Evolutionary conservation across 2,797 vertebrate species (phyloP).

Genomic region (Eupleurogrammus muticus): DNA sequence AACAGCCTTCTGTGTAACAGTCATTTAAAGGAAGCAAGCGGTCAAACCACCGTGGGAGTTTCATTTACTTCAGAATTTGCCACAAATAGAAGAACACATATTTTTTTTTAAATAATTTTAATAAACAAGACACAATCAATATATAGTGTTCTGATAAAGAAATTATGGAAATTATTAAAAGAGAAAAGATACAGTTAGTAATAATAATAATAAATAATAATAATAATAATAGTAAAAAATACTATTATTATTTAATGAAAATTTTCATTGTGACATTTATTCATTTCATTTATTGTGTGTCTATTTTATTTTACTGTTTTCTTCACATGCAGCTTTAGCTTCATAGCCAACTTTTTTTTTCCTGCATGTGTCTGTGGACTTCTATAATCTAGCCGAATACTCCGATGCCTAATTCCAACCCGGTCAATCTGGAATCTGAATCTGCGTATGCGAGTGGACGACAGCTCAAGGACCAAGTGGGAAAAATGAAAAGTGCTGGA

Average conservation of each 20-base stretch:
- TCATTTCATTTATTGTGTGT: conserved; percentile 4
- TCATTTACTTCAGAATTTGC: neutral
- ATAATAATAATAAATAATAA: no score
- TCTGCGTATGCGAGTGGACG: conserved; percentile 3
- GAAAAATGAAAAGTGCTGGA: neutral
- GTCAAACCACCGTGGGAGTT: neutral
- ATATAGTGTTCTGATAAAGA: no score
- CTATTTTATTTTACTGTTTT: neutral
- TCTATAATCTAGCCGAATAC: neutral
- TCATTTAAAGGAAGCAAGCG: neutral
- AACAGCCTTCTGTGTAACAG: conserved; percentile 7
- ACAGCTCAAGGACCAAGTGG: conserved; percentile 30
- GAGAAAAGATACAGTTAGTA: no score
- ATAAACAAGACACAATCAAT: no score
- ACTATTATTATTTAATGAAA: no score
- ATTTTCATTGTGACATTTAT: no score
- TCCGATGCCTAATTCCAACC: neutral
- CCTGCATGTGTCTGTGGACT: neutral
- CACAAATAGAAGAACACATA: no score
- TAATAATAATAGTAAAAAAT: no score
- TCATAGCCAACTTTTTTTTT: neutral
- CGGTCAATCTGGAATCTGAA: conserved; percentile 11
- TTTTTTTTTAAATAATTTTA: no score
- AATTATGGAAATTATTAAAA: no score
- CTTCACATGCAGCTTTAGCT: neutral